A percentile compares a stretch with the other conserved stretches of the same genome.
These are phyloP conservation scores for Campylomormyrus numenius DNA, from an alignment of 2,113 vertebrate species.

Conservation along the genomic window DNA sequence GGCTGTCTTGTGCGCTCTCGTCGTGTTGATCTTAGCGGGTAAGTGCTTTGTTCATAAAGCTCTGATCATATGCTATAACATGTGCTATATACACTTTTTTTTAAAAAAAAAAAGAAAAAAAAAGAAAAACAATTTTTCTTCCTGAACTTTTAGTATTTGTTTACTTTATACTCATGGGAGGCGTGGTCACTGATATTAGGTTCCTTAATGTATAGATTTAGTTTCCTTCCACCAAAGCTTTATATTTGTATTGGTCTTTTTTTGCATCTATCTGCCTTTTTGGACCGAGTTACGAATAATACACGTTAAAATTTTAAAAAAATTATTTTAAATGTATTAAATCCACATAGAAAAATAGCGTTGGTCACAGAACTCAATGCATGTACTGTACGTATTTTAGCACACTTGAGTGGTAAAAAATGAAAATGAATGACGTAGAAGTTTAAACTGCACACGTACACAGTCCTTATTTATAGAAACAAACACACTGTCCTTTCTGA, in stretches of 20 bases:
- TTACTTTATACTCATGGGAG: not conserved
- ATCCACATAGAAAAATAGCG: not conserved
- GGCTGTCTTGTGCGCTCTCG: slow-evolving; percentile 38
- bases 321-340: not conserved
- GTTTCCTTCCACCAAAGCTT: not conserved
- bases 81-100: not conserved
- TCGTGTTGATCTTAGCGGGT: slow-evolving; percentile 51
- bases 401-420: not conserved
- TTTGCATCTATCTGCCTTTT: not conserved
- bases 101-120: no score
- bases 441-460: not conserved
- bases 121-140: not conserved
- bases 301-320: not conserved
- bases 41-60: slow-evolving; percentile 37
- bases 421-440: not conserved
- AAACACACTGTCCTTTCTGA: not conserved
- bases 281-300: not conserved
- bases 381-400: not conserved
- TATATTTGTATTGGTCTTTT: not conserved
- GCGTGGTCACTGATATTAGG: not conserved
- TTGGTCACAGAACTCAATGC: not conserved
- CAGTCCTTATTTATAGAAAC: not conserved
- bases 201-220: not conserved
- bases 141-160: not conserved
- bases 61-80: not conserved